Conservation (phyloP, 2,888 invertebrate genomes). For the Andrena dorsata region DNA sequence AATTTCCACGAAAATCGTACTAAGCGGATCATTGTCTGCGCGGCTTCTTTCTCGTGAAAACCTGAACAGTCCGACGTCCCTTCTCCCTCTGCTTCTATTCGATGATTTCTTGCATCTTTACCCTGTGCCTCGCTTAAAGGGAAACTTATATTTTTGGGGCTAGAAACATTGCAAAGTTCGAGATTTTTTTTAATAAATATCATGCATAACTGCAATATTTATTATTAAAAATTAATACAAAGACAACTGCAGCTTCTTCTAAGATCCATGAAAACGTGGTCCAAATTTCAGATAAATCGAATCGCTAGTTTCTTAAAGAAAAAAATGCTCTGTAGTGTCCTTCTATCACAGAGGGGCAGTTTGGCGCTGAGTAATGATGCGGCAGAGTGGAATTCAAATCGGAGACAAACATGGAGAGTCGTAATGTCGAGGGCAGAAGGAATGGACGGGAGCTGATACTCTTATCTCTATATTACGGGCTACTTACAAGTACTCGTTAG, state of each 20-base stretch:
- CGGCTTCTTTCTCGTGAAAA: not conserved
- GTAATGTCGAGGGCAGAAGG: conserved; percentile 4
- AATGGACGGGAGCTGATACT: conserved; percentile 1
- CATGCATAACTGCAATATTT: no score
- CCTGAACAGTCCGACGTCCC: not conserved
- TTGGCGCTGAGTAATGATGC: not conserved
- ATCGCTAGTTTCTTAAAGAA: no score
- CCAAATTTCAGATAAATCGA: no score
- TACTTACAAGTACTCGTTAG: conserved; percentile 23
- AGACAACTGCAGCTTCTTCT: no score
- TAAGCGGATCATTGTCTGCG: conserved; percentile 4
- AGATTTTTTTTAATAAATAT: no score
- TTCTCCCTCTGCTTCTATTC: no score
- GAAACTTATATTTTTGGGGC: no score
- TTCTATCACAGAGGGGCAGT: not conserved
- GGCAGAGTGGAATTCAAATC: not conserved
- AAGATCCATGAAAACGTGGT: no score
- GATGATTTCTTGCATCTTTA: no score
- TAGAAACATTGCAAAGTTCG: no score
- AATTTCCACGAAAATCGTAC: conserved; percentile 37
- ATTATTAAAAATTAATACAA: no score
- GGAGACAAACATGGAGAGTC: not conserved
- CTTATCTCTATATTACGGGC: conserved; percentile 25
- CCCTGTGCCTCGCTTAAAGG: no score
- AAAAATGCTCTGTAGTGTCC: not conserved